phyloP scores from a whole-genome alignment of 2,888 invertebrate species.

The Pyralis farinalis region DNA sequence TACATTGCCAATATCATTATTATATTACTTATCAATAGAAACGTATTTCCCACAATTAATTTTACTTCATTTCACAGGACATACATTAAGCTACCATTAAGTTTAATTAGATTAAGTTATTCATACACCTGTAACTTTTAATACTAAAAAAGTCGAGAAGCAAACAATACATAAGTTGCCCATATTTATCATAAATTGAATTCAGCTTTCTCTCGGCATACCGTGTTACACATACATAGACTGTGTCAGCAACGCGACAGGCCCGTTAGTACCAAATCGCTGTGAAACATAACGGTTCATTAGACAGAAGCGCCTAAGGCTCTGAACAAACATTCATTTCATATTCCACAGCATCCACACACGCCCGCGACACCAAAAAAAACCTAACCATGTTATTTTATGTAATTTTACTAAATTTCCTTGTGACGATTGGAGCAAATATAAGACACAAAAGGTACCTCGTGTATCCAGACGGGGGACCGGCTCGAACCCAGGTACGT shows the following conservation, averaged over 20 bases:
- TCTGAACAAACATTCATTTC: constrained; percentile 66
- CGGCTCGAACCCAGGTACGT: constrained; percentile 81
- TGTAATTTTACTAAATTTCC: constrained; percentile 58
- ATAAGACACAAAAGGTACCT: constrained; percentile 76
- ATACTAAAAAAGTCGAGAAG: no score
- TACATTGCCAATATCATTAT: no score
- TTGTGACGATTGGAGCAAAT: constrained; percentile 35
- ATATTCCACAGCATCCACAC: constrained; percentile 59
- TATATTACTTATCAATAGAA: no score
- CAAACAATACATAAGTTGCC: no score
- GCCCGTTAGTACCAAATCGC: constrained; percentile 54
- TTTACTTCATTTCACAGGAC: no score
- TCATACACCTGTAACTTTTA: no score
- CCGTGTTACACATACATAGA: neutral
- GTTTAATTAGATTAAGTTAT: no score
- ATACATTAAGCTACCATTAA: no score
- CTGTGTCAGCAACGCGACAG: constrained; percentile 27
- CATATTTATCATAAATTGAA: constrained; percentile 25
- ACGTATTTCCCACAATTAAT: no score
- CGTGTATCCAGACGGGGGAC: constrained; percentile 80
- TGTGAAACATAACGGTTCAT: constrained; percentile 79
- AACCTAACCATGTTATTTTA: constrained; percentile 44
- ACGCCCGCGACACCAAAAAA: constrained; percentile 34
- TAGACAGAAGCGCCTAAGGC: constrained; percentile 54
- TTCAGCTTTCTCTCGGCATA: neutral